Conservation (phyloP, 2,888 invertebrate genomes). For the Calliphora vomitoria region DNA sequence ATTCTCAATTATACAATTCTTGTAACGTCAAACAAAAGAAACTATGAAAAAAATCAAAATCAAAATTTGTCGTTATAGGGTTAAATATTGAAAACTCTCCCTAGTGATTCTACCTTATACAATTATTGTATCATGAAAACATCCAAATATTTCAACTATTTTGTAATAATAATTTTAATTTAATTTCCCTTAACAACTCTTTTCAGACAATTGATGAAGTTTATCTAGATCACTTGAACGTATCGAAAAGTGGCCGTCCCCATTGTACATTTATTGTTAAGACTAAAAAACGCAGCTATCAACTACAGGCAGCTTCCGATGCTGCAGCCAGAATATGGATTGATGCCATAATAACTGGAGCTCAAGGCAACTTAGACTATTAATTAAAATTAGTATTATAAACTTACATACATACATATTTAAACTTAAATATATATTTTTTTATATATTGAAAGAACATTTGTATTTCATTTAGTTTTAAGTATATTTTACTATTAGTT, state of each 20-base stretch:
- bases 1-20: no score
- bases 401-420: background rate
- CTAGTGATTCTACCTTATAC: no score
- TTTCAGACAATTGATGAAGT: slow-evolving; percentile 97
- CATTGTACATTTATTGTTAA: slow-evolving; percentile 97
- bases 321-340: slow-evolving; percentile 99
- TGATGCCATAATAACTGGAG: slow-evolving; percentile 87
- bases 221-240: slow-evolving; percentile 97
- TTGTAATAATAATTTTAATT: background rate
- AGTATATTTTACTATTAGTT: slow-evolving; percentile 45
- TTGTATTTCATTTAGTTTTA: slow-evolving; percentile 44
- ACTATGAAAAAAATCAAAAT: no score
- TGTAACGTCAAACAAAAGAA: no score
- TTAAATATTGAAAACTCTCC: no score
- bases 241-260: slow-evolving; percentile 95
- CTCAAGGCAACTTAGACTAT: slow-evolving; percentile 84
- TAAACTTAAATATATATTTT: slow-evolving; percentile 23
- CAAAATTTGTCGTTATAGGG: no score
- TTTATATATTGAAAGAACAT: slow-evolving; percentile 12
- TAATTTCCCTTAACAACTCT: background rate
- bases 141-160: no score
- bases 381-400: slow-evolving; percentile 72
- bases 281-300: slow-evolving; percentile 94
- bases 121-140: no score
- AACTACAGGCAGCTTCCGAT: slow-evolving; percentile 96